Evolutionary conservation across 2,113 vertebrate genomes (phyloP), one percentile per base, ranked within the genome.

Genomic region (Paraplagusia blochii): DNA sequence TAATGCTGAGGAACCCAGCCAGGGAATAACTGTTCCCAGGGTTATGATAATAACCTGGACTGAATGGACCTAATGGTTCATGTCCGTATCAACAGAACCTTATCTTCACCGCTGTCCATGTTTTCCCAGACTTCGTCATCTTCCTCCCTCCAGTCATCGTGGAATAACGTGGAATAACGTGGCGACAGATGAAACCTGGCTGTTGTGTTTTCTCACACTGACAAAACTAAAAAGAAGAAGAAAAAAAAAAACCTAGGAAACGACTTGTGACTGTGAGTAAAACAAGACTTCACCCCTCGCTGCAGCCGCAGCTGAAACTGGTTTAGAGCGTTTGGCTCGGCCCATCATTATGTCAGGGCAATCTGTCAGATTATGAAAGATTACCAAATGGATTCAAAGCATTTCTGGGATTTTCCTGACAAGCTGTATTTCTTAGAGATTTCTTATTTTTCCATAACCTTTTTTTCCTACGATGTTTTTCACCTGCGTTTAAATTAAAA

Each of bases 71-170:
- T 34, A 66, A 56, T 11, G 38, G 40, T 48, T 76, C 1, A 44
- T 42, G 29, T 63, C 42, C 33, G 4, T 17, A n/a, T 57, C 33
- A 46, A 44, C 16, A 7, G 13, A 33, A 10, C 18, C 50, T 69
- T 74, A 64, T 57, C 58, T 29, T 57, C n/a, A 46, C 18, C 42
- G 51, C 5, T 59, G 67, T 35, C 53, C 57, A 57, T 19, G 51
- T 50, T 11, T 66, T 58, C 53, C 11, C 33, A 12, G 29, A 43
- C 44, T 53, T 57, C 44, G 50, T 70, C 53, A 53, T 66, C 16
- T 63, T 67, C 39, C 63, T 58, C 44, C 60, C 5, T 46, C 79
- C 69, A 69, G 53, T 76, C 76, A 79, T 2, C 13, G 59, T 40
- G 14, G 38, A 13, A 45, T 44, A 44, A 18, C 63, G 67, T 60